Evolutionary conservation across 2,797 vertebrate species (phyloP).

Genomic region (Semaprochilodus insignis): DNA sequence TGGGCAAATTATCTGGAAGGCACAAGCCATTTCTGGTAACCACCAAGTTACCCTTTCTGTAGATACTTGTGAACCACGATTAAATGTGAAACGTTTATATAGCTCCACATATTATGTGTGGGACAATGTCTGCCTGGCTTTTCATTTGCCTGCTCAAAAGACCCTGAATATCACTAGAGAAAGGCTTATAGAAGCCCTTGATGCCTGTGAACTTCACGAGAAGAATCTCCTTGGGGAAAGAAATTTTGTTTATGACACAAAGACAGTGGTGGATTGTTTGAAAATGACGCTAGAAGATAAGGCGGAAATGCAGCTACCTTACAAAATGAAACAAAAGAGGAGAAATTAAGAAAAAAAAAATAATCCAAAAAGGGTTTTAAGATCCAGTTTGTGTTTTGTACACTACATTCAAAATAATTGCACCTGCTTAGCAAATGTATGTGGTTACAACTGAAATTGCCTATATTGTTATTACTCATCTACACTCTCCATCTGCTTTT

Average conservation of each 20-base stretch:
- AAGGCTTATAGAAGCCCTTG: conserved; percentile 19
- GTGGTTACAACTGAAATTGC: too few relatives aligned
- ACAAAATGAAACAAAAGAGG: too few relatives aligned
- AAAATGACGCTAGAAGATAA: conserved; percentile 7
- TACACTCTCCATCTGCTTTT: too few relatives aligned
- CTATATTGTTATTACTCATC: too few relatives aligned
- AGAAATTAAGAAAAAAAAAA: too few relatives aligned
- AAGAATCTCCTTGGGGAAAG: background rate
- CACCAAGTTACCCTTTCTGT: background rate
- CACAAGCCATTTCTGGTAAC: conserved; percentile 48
- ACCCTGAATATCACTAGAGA: background rate
- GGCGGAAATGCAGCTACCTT: background rate
- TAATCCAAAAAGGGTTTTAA: too few relatives aligned
- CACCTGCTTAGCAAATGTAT: too few relatives aligned
- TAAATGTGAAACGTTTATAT: background rate
- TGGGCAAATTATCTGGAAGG: conserved; percentile 45
- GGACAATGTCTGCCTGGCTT: conserved; percentile 52
- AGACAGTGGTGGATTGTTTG: background rate
- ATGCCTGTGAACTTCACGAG: background rate
- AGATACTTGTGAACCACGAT: background rate
- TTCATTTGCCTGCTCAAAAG: conserved; percentile 23
- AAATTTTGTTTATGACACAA: background rate
- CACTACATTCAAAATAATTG: too few relatives aligned
- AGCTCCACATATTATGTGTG: conserved; percentile 22
- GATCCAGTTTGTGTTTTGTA: too few relatives aligned